Evolutionary conservation across 2,113 vertebrate genomes (phyloP).

Genomic region (Salvelinus alpinus): DNA sequence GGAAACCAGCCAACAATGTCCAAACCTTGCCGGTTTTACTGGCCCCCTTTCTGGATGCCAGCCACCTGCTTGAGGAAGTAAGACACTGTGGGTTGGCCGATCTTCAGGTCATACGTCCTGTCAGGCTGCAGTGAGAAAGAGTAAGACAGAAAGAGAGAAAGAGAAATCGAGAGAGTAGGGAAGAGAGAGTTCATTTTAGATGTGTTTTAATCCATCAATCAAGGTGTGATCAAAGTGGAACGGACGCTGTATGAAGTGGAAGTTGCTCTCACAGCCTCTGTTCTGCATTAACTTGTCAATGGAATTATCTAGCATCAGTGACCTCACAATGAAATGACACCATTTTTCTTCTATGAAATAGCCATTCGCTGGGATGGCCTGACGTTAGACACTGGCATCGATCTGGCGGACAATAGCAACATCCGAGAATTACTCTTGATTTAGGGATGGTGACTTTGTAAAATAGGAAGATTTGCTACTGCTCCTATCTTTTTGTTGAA

Average conservation of each 20-base stretch:
- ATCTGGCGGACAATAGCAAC: conserved; percentile 19
- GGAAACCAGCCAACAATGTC: neutral
- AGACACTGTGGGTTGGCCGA: conserved; percentile 81
- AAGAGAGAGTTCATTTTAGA: conserved; percentile 9
- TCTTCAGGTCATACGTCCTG: conserved; percentile 84
- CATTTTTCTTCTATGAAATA: conserved; percentile 27
- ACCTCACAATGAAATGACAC: conserved; percentile 24
- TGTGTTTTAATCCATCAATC: neutral
- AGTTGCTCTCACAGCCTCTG: conserved; percentile 5
- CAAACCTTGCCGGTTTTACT: conserved; percentile 77
- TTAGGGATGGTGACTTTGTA: conserved; percentile 6
- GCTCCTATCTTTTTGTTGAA: neutral
- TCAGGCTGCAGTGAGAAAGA: conserved; percentile 75
- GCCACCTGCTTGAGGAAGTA: conserved; percentile 91
- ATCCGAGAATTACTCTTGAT: conserved; percentile 31
- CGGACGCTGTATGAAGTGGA: neutral
- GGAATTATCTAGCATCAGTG: conserved; percentile 20
- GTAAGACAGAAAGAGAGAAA: no score
- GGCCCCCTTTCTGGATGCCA: conserved; percentile 84
- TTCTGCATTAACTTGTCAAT: conserved; percentile 6
- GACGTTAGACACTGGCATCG: neutral
- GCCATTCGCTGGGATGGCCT: conserved; percentile 24
- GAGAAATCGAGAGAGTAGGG: no score
- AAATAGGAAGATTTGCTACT: neutral
- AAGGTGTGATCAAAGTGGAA: conserved; percentile 10